Conservation (phyloP, 2,113 vertebrate genomes). For the Coracopsis vasa region DNA sequence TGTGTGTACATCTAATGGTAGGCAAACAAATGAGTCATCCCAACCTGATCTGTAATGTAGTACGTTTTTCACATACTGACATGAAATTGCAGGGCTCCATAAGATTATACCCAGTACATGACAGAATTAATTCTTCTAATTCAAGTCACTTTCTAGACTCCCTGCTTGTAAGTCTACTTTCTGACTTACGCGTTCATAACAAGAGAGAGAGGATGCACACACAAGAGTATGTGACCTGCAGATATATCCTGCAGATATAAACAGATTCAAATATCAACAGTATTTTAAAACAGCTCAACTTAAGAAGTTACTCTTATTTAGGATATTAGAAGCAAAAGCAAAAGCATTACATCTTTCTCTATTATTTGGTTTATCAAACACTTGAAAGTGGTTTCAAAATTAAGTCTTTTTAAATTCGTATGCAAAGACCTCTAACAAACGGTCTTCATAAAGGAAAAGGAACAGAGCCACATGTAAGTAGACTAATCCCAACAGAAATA, state of each 20-base stretch:
- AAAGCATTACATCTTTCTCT: background rate
- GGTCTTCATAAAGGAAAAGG: background rate
- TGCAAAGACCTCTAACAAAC: background rate
- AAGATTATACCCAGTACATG: background rate
- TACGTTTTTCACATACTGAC: background rate
- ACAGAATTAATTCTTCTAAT: background rate
- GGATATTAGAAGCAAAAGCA: background rate
- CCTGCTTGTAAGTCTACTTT: background rate
- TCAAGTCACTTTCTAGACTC: background rate
- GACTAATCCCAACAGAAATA: background rate
- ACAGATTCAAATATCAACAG: background rate
- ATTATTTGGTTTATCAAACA: background rate
- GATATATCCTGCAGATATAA: background rate
- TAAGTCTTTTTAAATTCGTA: background rate
- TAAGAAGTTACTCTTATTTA: background rate
- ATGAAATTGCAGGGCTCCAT: background rate
- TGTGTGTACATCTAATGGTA: rapidly evolving
- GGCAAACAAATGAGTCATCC: background rate
- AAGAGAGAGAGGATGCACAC: background rate
- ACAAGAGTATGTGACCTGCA: rapidly evolving
- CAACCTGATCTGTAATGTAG: background rate
- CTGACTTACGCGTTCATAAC: rapidly evolving
- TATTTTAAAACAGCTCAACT: background rate
- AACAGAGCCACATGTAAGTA: background rate
- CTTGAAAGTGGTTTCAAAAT: background rate